Evolutionary conservation across 2,888 invertebrate genomes (phyloP).

Genomic region (Cactoblastis cactorum): DNA sequence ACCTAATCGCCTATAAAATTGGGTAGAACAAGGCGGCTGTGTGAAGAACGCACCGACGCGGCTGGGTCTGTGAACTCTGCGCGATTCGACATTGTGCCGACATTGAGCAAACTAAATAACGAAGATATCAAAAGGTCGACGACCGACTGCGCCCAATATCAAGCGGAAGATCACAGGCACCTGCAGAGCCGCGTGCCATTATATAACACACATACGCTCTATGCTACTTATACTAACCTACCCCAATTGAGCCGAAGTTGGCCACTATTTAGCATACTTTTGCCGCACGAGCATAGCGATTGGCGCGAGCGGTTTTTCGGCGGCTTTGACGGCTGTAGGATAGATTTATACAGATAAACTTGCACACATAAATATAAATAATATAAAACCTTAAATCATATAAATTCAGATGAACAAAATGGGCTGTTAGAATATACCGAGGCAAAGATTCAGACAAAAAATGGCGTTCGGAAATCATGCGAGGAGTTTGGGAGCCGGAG

Average conservation of each 20-base stretch:
- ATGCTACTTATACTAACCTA: conserved; percentile 52
- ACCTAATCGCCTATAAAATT: conserved; percentile 45
- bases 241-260: conserved; percentile 38
- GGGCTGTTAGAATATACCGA: conserved; percentile 11
- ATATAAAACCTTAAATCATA: not conserved
- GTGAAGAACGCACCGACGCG: conserved; percentile 55
- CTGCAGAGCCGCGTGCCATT: conserved; percentile 55
- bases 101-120: conserved; percentile 75
- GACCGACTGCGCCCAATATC: conserved; percentile 75
- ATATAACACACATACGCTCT: conserved; percentile 37
- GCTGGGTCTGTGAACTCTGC: conserved; percentile 69
- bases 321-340: not conserved
- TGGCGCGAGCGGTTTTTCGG: conserved; percentile 3
- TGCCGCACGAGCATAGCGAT: conserved; percentile 7
- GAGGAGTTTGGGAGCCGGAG: conserved; percentile 36
- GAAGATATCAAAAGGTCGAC: conserved; percentile 73
- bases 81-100: conserved; percentile 73
- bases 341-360: too few relatives aligned
- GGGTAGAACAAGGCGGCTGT: conserved; percentile 55
- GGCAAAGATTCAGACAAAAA: conserved; percentile 36
- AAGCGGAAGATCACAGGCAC: conserved; percentile 66
- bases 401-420: not conserved
- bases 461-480: conserved; percentile 58
- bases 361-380: too few relatives aligned
- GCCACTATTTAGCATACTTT: conserved; percentile 18